Evolutionary conservation across 2,888 invertebrate genomes (phyloP).

Genomic region (Oligia fasciuncula): DNA sequence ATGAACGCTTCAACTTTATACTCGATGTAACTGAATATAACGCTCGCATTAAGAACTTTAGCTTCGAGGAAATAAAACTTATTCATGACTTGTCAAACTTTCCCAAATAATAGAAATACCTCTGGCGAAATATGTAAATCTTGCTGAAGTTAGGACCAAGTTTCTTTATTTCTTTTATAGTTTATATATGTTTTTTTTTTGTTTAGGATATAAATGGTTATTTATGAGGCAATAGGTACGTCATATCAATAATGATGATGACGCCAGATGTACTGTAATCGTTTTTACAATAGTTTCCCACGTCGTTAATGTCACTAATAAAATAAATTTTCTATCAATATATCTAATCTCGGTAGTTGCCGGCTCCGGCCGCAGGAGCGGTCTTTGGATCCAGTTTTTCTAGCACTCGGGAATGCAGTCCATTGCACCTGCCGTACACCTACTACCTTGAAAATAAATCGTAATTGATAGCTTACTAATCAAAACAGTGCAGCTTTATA

Average conservation of each 20-base stretch:
- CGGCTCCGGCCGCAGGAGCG: slow-evolving; percentile 71
- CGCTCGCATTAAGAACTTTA: slow-evolving; percentile 27
- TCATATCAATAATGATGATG: slow-evolving; percentile 24
- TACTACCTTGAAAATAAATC: slow-evolving; percentile 73
- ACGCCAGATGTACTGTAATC: slow-evolving; percentile 27
- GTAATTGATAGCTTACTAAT: slow-evolving; percentile 73
- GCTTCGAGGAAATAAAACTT: slow-evolving; percentile 34
- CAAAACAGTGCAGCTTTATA: slow-evolving; percentile 64
- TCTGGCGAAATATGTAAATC: slow-evolving; percentile 44
- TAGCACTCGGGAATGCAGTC: slow-evolving; percentile 86
- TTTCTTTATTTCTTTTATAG: slow-evolving; percentile 20
- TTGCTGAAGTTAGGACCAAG: slow-evolving; percentile 27
- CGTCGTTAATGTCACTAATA: slow-evolving; percentile 71
- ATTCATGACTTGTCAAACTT: slow-evolving; percentile 48
- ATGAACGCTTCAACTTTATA: slow-evolving; percentile 36
- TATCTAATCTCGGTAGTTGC: slow-evolving; percentile 78
- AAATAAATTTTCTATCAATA: slow-evolving; percentile 79
- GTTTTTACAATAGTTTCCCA: slow-evolving; percentile 70
- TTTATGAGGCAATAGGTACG: slow-evolving; percentile 7
- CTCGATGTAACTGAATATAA: slow-evolving; percentile 33
- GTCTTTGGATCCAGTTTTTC: slow-evolving; percentile 86
- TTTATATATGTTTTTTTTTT: neutral
- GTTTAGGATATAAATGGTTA: neutral
- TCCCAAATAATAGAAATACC: slow-evolving; percentile 46
- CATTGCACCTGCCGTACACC: slow-evolving; percentile 82